A percentile compares a stretch with the other conserved stretches of the same genome.
phyloP scores from a whole-genome alignment of 2,797 vertebrate species.

The Tenualosa ilisha region DNA sequence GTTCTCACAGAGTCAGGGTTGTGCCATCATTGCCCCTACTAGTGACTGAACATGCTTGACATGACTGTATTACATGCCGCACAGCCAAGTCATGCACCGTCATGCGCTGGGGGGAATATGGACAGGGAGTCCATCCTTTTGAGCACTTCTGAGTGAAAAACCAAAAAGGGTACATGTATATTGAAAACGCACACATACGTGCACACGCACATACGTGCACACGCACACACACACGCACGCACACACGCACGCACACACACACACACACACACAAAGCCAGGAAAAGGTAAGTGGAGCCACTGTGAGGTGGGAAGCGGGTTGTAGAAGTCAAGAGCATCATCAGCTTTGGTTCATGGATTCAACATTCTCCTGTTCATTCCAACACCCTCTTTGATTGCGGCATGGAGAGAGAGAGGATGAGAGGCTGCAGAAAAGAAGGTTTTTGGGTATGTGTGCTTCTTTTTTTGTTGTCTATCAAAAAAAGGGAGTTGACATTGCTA shows the following conservation, averaged over 20 bases:
- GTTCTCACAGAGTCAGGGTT: not conserved
- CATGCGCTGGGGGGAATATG: not conserved
- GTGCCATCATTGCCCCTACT: not conserved
- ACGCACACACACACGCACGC: too few relatives aligned
- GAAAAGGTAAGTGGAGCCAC: conserved; percentile 44
- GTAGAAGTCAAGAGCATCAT: conserved; percentile 17
- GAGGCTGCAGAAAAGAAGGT: conserved; percentile 25
- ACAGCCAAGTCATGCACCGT: not conserved
- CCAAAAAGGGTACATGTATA: not conserved
- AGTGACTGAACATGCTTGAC: not conserved
- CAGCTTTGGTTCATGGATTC: conserved; percentile 38
- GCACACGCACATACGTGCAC: not conserved
- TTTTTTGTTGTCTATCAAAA: not conserved
- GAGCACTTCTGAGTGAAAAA: conserved; percentile 1
- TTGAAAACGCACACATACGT: conserved; percentile 11
- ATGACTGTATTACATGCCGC: not conserved
- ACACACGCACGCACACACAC: too few relatives aligned
- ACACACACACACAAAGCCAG: not conserved
- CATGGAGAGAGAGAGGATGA: conserved; percentile 29
- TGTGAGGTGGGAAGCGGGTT: conserved; percentile 27
- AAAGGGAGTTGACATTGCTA: not conserved
- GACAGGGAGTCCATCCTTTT: not conserved
- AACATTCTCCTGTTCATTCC: conserved; percentile 38
- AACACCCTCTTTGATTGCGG: not conserved
- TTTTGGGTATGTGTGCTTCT: not conserved